Evolutionary conservation across 2,113 vertebrate genomes (phyloP), one percentile per base, ranked within the genome.

Genomic region (Dromiciops gliroides): DNA sequence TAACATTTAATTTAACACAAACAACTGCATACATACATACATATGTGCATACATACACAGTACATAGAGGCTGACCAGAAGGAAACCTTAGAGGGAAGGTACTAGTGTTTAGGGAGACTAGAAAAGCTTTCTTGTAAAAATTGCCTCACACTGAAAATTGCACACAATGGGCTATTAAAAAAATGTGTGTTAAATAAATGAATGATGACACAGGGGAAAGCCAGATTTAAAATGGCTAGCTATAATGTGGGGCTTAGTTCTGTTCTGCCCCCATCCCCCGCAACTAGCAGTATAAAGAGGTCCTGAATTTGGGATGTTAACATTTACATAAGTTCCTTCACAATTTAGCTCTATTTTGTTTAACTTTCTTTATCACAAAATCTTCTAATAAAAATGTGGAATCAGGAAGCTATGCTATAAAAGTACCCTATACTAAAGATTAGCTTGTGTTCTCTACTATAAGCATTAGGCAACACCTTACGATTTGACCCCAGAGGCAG

Each of bases 401-500:
- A 50, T n/a, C 93, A 89, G 51, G 49, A 93, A 51, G 31, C 51
- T 12, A 26, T 24, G 48, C 48, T 25, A 50, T 25, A 12, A 89
- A 53, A 48, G 4, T 9, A 26, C 12, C 31, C 60, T 16, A 67
- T 37, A 67, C 11, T 67, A 67, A 67, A 37, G 12, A 67, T 67
- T 37, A 37, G 14, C 28, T 67, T 67, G 28, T 67, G 31, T 67
- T 37, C 31, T 37, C 11, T 31, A 67, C 12, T 67, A 12, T 37
- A 31, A 3, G 11, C 14, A 67, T 14, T 14, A 60, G 60, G 48
- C 16, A 25, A 90, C n/a, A n/a, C 75, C 48, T 75, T 83, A 90
- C 60, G 92, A 90, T 3, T 91, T 93, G 50, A 31, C 53, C 88
- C 50, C 28, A 92, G 91, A 95, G 60, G 16, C 53, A 60, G 52